Conservation (phyloP, 1,140 invertebrate genomes). For the Theocolax elegans region DNA sequence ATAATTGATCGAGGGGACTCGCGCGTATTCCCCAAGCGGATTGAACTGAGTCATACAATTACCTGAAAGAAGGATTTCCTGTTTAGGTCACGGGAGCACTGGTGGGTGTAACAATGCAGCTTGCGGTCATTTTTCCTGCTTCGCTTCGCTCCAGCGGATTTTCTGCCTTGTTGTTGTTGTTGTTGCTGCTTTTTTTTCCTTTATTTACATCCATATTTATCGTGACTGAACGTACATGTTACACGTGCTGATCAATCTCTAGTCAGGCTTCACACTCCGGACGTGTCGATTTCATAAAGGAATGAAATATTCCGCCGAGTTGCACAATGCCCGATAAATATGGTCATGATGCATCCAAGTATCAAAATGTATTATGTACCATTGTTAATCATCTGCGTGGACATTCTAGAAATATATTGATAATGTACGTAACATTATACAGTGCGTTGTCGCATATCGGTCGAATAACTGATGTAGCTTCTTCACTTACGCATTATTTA, state of each 20-base stretch:
- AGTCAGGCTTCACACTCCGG: too few relatives aligned
- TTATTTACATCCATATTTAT: neutral
- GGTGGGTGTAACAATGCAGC: constrained; percentile 35
- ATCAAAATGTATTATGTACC: too few relatives aligned
- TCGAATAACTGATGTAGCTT: too few relatives aligned
- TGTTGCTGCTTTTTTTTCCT: neutral
- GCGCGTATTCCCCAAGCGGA: constrained; percentile 43
- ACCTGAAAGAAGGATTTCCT: constrained; percentile 68
- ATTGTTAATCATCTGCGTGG: too few relatives aligned
- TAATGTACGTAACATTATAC: too few relatives aligned
- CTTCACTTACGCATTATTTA: too few relatives aligned
- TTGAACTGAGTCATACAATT: constrained; percentile 64
- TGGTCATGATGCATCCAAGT: too few relatives aligned
- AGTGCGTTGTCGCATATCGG: too few relatives aligned
- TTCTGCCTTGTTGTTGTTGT: neutral
- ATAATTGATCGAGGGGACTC: neutral
- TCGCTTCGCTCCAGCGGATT: neutral
- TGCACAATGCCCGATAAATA: too few relatives aligned
- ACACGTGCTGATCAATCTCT: neutral
- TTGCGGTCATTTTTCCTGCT: constrained; percentile 19
- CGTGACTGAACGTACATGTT: neutral
- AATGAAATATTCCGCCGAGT: too few relatives aligned
- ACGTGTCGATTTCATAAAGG: too few relatives aligned
- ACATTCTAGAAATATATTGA: too few relatives aligned
- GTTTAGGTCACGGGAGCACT: constrained; percentile 59